Base-by-base conservation (phyloP, 1,140 invertebrate genomes). In the Cyclargus thomasi region DNA sequence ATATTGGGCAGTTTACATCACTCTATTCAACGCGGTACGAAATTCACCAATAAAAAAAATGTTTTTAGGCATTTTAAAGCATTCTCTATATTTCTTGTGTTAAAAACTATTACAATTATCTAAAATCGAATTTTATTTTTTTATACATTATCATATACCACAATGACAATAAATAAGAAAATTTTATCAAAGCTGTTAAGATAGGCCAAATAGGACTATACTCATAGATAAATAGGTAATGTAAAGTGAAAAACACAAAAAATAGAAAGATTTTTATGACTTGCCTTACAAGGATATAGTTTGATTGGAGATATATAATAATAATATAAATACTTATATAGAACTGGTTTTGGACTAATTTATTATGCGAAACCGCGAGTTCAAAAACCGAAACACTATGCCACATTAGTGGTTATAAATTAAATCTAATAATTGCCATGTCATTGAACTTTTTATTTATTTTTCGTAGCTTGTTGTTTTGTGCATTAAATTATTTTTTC, bases 331-430 rank as follows among this genome's bases (percentile, higher is more conserved):
- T 47, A 47, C 14, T 47, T 47, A 47, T 11, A 47, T 14, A 11
- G 39, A 7, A 18, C 36, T 35, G 17, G 55, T 53, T 63, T 10
- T 39, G 1, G 53, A 53, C 5, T 53, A 17, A 59, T 65, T 53
- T 62, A 36, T 72, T 65, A 72, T 67, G 57, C 23, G 59, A 67
- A 65, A 53, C 39, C 20, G n/a, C 20, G 29, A 70, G 67, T 67
- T 71, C 63, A 71, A 75, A 73, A 72, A 68, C 67, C 70, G 64
- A 62, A 65, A 63, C 67, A 70, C 55, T 59, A 65, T 35, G 64
- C 7, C 53, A 16, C 22, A 6, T 55, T 16, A 21, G n/a, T 11
- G 20, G 39, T 65, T 53, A 16, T 16, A 17, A 47, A 53, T 47
- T 53, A 55, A 59, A 20, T 59, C 18, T 59, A 18, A 18, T 21